A percentile compares a stretch with the other conserved stretches of the same genome.
Conservation (phyloP, 2,797 vertebrate genomes). For the Callimico goeldii region DNA sequence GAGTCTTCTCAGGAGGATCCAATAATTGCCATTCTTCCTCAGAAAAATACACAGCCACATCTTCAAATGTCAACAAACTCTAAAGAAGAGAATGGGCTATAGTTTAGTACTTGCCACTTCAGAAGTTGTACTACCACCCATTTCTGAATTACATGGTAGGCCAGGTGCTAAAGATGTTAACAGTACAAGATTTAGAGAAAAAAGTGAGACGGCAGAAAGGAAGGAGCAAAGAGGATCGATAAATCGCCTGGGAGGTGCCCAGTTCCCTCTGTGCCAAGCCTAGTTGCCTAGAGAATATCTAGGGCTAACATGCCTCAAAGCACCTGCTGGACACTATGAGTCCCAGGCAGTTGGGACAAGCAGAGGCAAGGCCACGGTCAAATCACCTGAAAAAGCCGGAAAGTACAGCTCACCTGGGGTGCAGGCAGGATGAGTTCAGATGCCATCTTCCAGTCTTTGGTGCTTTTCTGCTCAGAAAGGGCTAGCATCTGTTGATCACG, state of each 20-base stretch:
- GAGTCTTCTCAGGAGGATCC: constrained; percentile 51
- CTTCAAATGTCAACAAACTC: constrained; percentile 70
- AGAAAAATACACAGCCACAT: constrained; percentile 66
- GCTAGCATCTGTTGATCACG: constrained; percentile 1
- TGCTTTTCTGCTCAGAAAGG: constrained; percentile 24
- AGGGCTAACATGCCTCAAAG: background rate
- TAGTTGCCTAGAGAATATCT: background rate
- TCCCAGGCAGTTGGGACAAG: background rate
- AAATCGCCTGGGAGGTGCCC: background rate
- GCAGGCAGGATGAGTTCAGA: background rate
- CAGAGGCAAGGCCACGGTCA: background rate
- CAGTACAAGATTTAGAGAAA: background rate
- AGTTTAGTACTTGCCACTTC: background rate
- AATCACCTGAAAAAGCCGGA: background rate
- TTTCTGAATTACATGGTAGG: background rate
- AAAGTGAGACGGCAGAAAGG: background rate
- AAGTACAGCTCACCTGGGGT: constrained; percentile 49
- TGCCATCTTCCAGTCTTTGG: constrained; percentile 9
- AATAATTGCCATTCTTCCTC: constrained; percentile 76
- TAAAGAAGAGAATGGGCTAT: constrained; percentile 37
- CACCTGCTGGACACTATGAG: background rate
- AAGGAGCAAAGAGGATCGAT: background rate
- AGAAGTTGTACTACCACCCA: background rate
- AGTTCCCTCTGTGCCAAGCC: background rate
- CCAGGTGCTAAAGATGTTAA: background rate